Conservation (phyloP, 2,797 vertebrate species). For the Argya squamiceps region DNA sequence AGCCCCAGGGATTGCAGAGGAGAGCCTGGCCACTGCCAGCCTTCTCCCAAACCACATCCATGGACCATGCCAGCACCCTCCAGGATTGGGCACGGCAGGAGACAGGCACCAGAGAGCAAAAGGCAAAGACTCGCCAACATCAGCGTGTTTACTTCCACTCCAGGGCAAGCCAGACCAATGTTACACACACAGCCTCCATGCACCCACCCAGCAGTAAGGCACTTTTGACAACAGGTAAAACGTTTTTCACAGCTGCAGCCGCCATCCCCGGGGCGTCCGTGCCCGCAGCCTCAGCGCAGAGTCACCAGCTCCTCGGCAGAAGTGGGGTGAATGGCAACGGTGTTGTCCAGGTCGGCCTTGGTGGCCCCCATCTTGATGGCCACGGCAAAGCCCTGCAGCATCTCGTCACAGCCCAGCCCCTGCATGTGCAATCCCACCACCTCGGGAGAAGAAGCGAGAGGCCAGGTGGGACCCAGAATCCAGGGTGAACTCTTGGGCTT, state of each 20-base stretch:
- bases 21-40: neutral
- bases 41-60: rapidly evolving
- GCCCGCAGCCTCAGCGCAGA: neutral
- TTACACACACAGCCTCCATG: rapidly evolving
- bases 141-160: neutral
- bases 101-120: rapidly evolving
- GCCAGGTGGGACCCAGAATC: neutral
- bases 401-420: slow-evolving; percentile 88
- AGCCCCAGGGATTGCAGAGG: neutral
- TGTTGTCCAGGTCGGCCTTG: slow-evolving; percentile 89
- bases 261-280: rapidly evolving
- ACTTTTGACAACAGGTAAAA: rapidly evolving
- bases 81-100: rapidly evolving
- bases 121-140: neutral
- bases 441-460: neutral
- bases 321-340: slow-evolving; percentile 88
- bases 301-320: slow-evolving; percentile 63
- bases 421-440: slow-evolving; percentile 86
- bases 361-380: slow-evolving; percentile 90
- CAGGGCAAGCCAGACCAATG: neutral
- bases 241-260: neutral
- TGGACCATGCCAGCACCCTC: rapidly evolving
- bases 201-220: neutral
- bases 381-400: slow-evolving; percentile 89
- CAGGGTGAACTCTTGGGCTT: neutral